phyloP scores from a whole-genome alignment of 2,113 vertebrate genomes.

The Alaudala cheleensis region DNA sequence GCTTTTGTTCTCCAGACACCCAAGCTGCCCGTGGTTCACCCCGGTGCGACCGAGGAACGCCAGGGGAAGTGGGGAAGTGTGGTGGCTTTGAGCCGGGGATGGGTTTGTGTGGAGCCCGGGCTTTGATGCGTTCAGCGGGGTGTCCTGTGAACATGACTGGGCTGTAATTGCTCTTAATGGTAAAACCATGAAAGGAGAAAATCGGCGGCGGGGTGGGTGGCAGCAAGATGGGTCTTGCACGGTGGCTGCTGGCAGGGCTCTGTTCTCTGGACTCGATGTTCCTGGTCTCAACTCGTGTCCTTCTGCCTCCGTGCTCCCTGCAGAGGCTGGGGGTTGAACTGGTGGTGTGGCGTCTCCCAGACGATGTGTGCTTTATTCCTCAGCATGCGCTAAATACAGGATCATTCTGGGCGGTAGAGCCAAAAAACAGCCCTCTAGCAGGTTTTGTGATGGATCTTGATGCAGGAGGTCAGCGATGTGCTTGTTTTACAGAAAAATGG shows the following conservation, averaged over 20 bases:
- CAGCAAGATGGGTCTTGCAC: not conserved
- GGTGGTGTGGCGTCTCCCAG: not conserved
- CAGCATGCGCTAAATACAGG: accelerated
- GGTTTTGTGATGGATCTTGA: accelerated
- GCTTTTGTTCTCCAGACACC: conserved; percentile 31
- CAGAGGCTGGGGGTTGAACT: not conserved
- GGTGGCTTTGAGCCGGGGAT: not conserved
- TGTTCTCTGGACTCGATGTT: not conserved
- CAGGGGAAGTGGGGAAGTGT: conserved; percentile 16
- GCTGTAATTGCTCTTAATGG: conserved; percentile 1
- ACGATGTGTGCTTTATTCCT: not conserved
- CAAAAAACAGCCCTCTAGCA: not conserved
- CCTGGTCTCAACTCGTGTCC: not conserved
- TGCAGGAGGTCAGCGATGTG: not conserved
- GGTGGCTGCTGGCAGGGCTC: not conserved
- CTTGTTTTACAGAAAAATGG: not conserved
- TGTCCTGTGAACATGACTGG: not conserved
- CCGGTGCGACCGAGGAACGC: not conserved
- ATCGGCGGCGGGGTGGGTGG: not conserved
- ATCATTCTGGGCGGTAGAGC: accelerated
- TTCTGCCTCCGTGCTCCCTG: not conserved
- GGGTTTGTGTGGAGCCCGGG: not conserved
- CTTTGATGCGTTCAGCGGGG: not conserved
- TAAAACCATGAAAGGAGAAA: not conserved
- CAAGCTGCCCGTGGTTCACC: not conserved